A percentile compares a stretch with the other conserved stretches of the same genome.
Conservation (phyloP, 1,140 invertebrate species). For the Schlechtendalia chinensis region DNA sequence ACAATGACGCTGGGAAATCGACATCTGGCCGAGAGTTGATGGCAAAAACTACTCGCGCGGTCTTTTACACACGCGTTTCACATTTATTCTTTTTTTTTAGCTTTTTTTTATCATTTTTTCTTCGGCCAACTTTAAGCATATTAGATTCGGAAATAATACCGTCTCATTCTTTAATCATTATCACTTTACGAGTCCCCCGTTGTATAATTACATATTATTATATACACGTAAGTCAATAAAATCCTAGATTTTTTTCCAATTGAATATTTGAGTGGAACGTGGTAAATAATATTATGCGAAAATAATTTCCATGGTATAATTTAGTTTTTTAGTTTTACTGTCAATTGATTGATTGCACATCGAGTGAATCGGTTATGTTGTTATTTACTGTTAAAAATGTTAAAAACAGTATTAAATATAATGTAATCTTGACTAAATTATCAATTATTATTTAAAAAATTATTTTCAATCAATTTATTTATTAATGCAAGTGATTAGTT, state of each 20-base stretch:
- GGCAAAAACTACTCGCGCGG: slow-evolving; percentile 1
- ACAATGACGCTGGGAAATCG: slow-evolving; percentile 35
- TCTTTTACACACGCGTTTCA: slow-evolving; percentile 15
- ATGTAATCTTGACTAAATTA: too few species aligned
- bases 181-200: neutral
- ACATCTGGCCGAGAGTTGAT: slow-evolving; percentile 34
- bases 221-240: neutral
- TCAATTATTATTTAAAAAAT: too few species aligned
- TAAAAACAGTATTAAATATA: too few species aligned
- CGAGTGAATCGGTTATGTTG: too few species aligned
- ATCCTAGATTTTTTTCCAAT: neutral
- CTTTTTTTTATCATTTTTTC: slow-evolving; percentile 26
- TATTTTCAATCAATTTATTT: too few species aligned
- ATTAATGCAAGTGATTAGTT: too few species aligned
- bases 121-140: neutral
- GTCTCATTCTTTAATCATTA: neutral
- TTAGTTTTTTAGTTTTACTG: too few species aligned
- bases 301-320: too few species aligned
- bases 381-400: too few species aligned
- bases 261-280: neutral
- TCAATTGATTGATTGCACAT: too few species aligned
- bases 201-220: neutral
- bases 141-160: neutral
- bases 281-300: neutral
- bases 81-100: neutral